Conservation (phyloP, 2,888 invertebrate species). For the Ernsta delagoae region DNA sequence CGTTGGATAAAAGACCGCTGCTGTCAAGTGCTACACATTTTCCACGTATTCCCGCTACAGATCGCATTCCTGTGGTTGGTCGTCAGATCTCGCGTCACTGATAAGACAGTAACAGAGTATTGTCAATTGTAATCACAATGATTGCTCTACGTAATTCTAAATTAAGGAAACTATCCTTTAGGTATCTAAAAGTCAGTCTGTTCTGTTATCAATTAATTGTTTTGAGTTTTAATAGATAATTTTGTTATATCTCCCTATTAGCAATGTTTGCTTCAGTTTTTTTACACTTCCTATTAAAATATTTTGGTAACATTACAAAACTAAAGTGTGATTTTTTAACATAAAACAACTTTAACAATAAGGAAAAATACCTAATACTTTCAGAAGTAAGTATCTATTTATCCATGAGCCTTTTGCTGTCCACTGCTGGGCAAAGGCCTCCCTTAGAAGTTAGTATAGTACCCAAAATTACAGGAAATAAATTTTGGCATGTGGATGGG, state of each 20-base stretch:
- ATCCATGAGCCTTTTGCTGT: too few species aligned
- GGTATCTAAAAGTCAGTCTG: background rate
- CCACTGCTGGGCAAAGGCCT: too few species aligned
- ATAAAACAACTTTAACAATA: too few species aligned
- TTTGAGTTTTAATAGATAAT: background rate
- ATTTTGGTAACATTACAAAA: conserved; percentile 30
- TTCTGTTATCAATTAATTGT: background rate
- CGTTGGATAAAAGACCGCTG: too few species aligned
- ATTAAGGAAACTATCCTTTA: background rate
- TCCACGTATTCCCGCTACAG: background rate
- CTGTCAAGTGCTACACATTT: conserved; percentile 1
- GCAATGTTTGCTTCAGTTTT: background rate
- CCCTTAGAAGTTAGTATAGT: too few species aligned
- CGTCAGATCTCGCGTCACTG: conserved; percentile 60
- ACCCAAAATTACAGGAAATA: too few species aligned
- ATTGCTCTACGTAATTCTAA: background rate
- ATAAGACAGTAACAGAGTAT: conserved; percentile 53
- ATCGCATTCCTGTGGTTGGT: conserved; percentile 54
- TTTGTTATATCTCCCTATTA: background rate
- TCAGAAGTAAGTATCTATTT: too few species aligned
- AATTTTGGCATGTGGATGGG: too few species aligned
- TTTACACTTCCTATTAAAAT: background rate
- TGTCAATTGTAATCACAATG: conserved; percentile 16
- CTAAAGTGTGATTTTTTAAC: too few species aligned
- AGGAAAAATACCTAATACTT: too few species aligned